Base-by-base conservation (phyloP, 2,113 vertebrate species). In the Microtus pennsylvanicus region DNA sequence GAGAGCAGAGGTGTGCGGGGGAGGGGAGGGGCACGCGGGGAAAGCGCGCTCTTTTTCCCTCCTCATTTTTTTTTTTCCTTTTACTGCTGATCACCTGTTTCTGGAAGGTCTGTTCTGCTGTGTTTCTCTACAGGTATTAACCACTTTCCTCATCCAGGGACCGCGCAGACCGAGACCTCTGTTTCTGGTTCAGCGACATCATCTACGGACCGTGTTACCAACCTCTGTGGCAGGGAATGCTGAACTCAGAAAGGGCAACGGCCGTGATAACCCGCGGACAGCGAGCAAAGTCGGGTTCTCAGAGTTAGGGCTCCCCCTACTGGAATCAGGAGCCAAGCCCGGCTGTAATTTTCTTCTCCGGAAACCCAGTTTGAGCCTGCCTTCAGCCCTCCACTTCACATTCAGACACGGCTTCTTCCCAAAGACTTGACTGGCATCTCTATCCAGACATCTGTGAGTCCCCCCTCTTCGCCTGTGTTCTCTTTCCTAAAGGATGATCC, bases 291-390 rank as follows among this genome's bases (percentile, higher is more conserved):
- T 67, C 87, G 93, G 85, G 98, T 99, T 98, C 95, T 94, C 98
- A 95, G 98, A 98, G 97, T 95, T 97, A 98, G 98, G 98, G 98
- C 98, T 98, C 98, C 98, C 98, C 98, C 98, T 99, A 98, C 98
- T 98, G 98, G 97, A 95, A 74, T 76, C 24, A 76, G 63, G 65
- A 80, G 67, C 82, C 52, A 87, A 7, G 67, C 42, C 80, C 1
- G 12, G n/a, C 55, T 70, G 72, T 22, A 0, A 1, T 78, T 55
- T 4, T 14, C 78, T 83, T 12, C 0, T 38, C 45, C 0, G 0
- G 35, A 52, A 82, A n/a, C n/a, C 75, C 72, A 35, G 80, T 47
- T 5, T 2, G 82, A 81, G 74, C 22, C 58, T 78, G 82, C 69
- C 70, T 58, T 75, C 76, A 35, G 35, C 12, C 80, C 21, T 52